A percentile compares a stretch with the other conserved stretches of the same genome.
phyloP scores from a whole-genome alignment of 2,888 invertebrate genomes.

The Drosophila gaucha region DNA sequence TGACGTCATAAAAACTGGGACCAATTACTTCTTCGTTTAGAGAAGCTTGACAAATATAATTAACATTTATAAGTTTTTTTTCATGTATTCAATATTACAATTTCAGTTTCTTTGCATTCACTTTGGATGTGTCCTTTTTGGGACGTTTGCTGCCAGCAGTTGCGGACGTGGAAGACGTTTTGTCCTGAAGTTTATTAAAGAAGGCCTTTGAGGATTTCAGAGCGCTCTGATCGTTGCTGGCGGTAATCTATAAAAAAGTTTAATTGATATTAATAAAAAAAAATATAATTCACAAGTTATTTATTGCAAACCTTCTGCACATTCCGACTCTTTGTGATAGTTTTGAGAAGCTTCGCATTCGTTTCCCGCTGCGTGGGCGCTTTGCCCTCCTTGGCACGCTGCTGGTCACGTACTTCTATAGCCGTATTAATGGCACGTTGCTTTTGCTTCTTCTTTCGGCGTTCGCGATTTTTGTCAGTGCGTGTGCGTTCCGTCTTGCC shows the following conservation, averaged over 20 bases:
- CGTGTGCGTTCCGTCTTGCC: slow-evolving; percentile 92
- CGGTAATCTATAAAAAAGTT: slow-evolving; percentile 66
- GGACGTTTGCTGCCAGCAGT: slow-evolving; percentile 59
- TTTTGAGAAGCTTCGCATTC: slow-evolving; percentile 86
- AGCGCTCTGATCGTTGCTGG: slow-evolving; percentile 84
- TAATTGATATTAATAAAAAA: background rate
- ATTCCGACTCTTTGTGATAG: slow-evolving; percentile 88
- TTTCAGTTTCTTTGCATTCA: slow-evolving; percentile 88
- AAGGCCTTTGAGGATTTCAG: slow-evolving; percentile 92
- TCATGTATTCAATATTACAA: slow-evolving; percentile 85
- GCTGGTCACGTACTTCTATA: slow-evolving; percentile 85
- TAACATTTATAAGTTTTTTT: slow-evolving; percentile 36
- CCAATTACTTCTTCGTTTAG: slow-evolving; percentile 8
- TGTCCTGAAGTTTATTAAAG: slow-evolving; percentile 94
- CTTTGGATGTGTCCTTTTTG: slow-evolving; percentile 84
- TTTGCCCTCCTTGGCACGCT: slow-evolving; percentile 84
- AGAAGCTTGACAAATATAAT: slow-evolving; percentile 37
- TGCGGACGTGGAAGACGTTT: slow-evolving; percentile 85
- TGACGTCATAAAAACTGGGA: slow-evolving; percentile 15
- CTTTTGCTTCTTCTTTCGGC: slow-evolving; percentile 93
- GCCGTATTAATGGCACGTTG: slow-evolving; percentile 87
- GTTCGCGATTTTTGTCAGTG: slow-evolving; percentile 95
- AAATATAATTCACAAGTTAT: background rate
- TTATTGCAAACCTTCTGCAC: slow-evolving; percentile 86
- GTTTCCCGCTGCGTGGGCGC: slow-evolving; percentile 86